A percentile compares a stretch with the other conserved stretches of the same genome.
Evolutionary conservation across 1,140 invertebrate genomes (phyloP).

Genomic region (Sycophaga agraensis): DNA sequence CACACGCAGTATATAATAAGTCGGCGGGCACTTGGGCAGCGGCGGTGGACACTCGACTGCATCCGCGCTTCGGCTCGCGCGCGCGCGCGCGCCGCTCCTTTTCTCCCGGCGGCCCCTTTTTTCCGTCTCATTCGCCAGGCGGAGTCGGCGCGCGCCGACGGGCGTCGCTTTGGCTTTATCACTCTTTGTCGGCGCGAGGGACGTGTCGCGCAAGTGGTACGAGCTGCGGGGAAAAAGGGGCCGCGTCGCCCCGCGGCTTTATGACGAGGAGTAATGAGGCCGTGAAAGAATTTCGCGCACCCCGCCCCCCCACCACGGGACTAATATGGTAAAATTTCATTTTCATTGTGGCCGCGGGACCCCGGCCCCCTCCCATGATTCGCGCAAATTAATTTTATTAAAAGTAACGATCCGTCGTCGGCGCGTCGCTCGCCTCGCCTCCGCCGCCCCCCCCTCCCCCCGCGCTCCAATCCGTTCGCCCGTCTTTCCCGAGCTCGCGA

Average conservation of each 20-base stretch:
- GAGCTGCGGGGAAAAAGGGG: not conserved
- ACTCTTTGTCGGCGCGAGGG: conserved; percentile 12
- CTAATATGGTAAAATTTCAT: conserved; percentile 19
- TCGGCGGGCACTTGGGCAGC: no score
- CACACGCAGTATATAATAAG: no score
- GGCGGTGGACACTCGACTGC: no score
- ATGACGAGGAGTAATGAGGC: conserved; percentile 8
- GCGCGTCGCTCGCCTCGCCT: not conserved
- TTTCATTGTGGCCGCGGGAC: not conserved
- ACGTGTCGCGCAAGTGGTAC: no score
- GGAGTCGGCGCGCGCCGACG: not conserved
- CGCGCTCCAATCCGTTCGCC: no score
- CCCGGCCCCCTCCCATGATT: conserved; percentile 1
- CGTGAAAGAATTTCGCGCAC: conserved; percentile 11
- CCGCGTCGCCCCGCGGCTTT: not conserved
- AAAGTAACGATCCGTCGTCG: conserved; percentile 1
- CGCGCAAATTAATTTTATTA: conserved; percentile 25
- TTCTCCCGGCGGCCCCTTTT: not conserved
- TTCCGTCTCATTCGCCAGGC: not conserved
- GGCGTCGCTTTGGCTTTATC: conserved; percentile 5
- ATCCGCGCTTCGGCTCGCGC: not conserved
- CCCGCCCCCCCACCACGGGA: no score
- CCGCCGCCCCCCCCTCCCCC: no score
- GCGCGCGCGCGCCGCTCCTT: not conserved
- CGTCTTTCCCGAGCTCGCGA: no score